Conservation (phyloP, 2,888 invertebrate species). For the Prosapia bicincta region DNA sequence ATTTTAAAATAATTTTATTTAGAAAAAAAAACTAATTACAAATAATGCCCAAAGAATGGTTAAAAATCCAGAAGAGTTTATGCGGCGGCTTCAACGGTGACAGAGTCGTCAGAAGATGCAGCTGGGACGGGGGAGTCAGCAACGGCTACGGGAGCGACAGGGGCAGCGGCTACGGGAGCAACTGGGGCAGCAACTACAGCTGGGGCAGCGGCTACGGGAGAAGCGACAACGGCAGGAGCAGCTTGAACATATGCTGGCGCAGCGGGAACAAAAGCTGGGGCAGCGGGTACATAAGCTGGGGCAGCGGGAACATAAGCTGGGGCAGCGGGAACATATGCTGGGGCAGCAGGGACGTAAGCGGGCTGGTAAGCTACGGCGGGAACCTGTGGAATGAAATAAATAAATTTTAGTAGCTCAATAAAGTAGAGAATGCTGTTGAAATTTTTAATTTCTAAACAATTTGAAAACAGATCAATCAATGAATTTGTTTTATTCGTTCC, state of each 20-base stretch:
- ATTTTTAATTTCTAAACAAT: too few relatives aligned
- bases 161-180: slow-evolving; percentile 6
- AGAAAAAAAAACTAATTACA: not conserved
- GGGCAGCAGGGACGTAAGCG: slow-evolving; percentile 4
- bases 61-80: slow-evolving; percentile 6
- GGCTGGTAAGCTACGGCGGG: slow-evolving; percentile 13
- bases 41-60: slow-evolving; percentile 15
- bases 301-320: not conserved
- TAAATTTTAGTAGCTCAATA: too few relatives aligned
- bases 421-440: too few relatives aligned
- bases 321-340: not conserved
- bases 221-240: slow-evolving; percentile 1
- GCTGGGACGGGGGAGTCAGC: slow-evolving; percentile 18
- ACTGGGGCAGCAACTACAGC: slow-evolving; percentile 7
- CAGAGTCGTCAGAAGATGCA: slow-evolving; percentile 23
- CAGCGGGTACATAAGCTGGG: slow-evolving; percentile 14
- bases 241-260: slow-evolving; percentile 3
- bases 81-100: slow-evolving; percentile 20
- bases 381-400: not conserved
- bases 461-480: too few relatives aligned
- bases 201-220: not conserved
- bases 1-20: not conserved
- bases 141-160: slow-evolving; percentile 7
- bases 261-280: slow-evolving; percentile 13
- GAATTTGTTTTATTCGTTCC: too few relatives aligned